Base-by-base conservation (phyloP, 92 coral and sea anemone species). In the Pocillopora grandis region DNA sequence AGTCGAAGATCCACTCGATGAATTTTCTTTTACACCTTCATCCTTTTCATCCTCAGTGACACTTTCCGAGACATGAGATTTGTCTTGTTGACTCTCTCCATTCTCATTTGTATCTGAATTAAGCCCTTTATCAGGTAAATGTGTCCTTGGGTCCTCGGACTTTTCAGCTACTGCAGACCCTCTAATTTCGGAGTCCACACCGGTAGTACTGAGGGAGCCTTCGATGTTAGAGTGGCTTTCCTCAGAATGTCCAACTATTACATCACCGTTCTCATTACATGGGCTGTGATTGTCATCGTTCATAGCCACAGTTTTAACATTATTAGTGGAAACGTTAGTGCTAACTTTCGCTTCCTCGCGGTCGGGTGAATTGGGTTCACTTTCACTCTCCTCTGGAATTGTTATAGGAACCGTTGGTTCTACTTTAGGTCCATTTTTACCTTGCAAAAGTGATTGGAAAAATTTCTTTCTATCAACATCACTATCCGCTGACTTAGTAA, bases 381-480 rank as follows among this genome's bases (percentile, higher is more conserved):
- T 19, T 88, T 93, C 92, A 18, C 71, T 87, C 59, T 93, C 93
- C 71, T 95, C 94, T 12, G 89, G 93, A 19, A 91, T 95, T 33
- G 85, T 88, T 23, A 76, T 61, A 10, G 82, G 87, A 19, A 86
- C 76, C 58, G 78, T 21, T 52, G 48, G 11, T 5, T 74, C 82
- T 1, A 33, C 86, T 78, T 76, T 83, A 15, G 80, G 90, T 21
- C 80, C 83, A 58, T 84, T 78, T 84, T 93, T 95, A 36, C 80
- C 74, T 63, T 94, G 95, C 62, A 97, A 88, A 11, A 97, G 68
- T 13, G 99, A 87, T 75, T 92, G 94, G 64, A 96, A 96, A 81
- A 96, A 96, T 89, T 96, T 93, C 80, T 79, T 92, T 27, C 97
- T 77, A 66, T 90, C 95, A 20, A 82, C 83, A 19, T 94, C 98